Evolutionary conservation across 2,113 vertebrate genomes (phyloP), one percentile per base, ranked within the genome.

Genomic region (Spheniscus mendiculus): DNA sequence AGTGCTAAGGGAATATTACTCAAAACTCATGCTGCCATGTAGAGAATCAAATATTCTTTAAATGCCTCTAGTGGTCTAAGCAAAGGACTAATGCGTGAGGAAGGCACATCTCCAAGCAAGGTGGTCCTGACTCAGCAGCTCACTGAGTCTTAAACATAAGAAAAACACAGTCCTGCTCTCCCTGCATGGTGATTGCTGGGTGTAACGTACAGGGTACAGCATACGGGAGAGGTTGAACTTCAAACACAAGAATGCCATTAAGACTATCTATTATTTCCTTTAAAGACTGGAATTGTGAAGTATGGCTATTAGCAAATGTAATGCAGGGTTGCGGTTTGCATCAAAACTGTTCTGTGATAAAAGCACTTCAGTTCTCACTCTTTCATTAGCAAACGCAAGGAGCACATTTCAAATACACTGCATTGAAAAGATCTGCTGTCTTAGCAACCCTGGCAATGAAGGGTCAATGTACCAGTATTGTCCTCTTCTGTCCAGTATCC

Each of bases 111-210:
- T 93, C 58, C 52, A 91, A 74, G 69, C 67, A 82, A 74, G 65
- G 53, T 91, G 83, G 44, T 82, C 89, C 73, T 94, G 83, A 94
- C 52, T 89, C 94, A 95, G 83, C 89, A 89, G 45, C 80, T 95
- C 55, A 27, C 67, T 52, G 49, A 95, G 50, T 26, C 32, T 81
- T 70, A 78, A 78, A 26, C 38, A 38, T 26, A 70, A 62, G 58
- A 72, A 93, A 95, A 96, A 45, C 26, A 55, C 23, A 77, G 49
- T 56, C 22, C 53, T 66, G 53, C 52, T 72, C 22, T 81, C 67
- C 4, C 3, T 77, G 25, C 1, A 1, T 62, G 72, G 6, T 65
- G 29, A 12, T 47, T 83, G 26, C 40, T 83, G 44, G 3, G 2
- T 89, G 56, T 71, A 74, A 87, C 12, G 11, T 9, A 15, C 44